Conservation (phyloP, 2,797 vertebrate species). For the Cryptoprocta ferox region DNA sequence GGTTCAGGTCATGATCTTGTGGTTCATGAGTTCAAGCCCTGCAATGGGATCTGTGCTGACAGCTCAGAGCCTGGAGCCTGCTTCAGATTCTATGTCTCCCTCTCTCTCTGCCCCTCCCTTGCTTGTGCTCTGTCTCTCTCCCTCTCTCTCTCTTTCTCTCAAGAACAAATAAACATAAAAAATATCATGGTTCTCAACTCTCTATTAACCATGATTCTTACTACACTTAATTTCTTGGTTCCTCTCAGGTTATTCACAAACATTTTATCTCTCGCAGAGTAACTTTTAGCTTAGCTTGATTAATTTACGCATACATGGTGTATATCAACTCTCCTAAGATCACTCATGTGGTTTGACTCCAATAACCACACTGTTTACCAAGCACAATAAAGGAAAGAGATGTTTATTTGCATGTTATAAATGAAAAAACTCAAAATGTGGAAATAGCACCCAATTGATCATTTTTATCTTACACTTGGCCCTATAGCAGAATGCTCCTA, state of each 20-base stretch:
- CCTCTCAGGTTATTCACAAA: not conserved
- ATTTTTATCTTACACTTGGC: not conserved
- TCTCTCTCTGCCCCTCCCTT: too few relatives aligned
- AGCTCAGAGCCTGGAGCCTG: too few relatives aligned
- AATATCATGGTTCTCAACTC: not conserved
- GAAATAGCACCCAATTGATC: not conserved
- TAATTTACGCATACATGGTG: not conserved
- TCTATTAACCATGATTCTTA: not conserved
- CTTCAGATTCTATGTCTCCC: too few relatives aligned
- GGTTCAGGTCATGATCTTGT: too few relatives aligned
- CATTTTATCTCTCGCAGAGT: not conserved
- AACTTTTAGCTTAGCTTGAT: not conserved
- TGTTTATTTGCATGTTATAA: not conserved
- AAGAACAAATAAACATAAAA: not conserved
- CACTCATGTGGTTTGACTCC: not conserved
- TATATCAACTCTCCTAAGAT: slow-evolving; percentile 2
- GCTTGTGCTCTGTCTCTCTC: too few relatives aligned
- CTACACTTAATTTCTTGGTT: not conserved
- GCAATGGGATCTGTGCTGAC: too few relatives aligned
- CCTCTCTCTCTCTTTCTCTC: too few relatives aligned
- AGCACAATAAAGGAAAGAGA: not conserved
- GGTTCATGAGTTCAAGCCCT: too few relatives aligned
- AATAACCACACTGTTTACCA: slow-evolving; percentile 1
- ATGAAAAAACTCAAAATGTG: slow-evolving; percentile 6
- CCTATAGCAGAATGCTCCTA: not conserved